phyloP scores from a whole-genome alignment of 2,888 invertebrate species.

The Blastobasis lacticolella region DNA sequence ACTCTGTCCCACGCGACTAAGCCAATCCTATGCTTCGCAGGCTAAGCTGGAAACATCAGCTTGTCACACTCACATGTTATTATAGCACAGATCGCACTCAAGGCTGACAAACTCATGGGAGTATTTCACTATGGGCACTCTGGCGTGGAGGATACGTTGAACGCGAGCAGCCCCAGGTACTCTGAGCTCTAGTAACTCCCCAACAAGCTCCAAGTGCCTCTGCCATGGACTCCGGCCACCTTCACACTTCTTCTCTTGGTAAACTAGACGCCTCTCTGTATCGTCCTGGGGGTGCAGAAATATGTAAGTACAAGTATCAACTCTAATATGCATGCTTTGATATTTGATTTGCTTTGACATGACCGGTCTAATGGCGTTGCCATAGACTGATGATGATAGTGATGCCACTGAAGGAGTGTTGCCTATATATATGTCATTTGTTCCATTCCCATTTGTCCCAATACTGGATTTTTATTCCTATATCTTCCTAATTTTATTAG shows the following conservation, averaged over 20 bases:
- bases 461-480: too few species aligned
- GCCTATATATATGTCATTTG: too few species aligned
- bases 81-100: constrained; percentile 89
- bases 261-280: constrained; percentile 39
- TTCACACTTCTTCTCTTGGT: constrained; percentile 44
- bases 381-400: too few species aligned
- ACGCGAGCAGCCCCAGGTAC: constrained; percentile 83
- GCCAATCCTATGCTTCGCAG: too few species aligned
- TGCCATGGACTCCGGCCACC: constrained; percentile 77
- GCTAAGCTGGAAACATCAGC: not conserved
- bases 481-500: too few species aligned
- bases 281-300: constrained; percentile 22
- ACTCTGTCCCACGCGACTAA: too few species aligned
- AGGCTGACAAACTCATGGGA: constrained; percentile 82
- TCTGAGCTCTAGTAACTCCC: constrained; percentile 81
- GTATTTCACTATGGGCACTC: constrained; percentile 93
- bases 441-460: too few species aligned
- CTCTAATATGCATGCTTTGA: too few species aligned
- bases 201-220: constrained; percentile 82
- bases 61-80: constrained; percentile 80
- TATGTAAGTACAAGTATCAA: too few species aligned
- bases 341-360: too few species aligned
- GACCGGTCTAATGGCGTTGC: too few species aligned
- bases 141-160: constrained; percentile 83
- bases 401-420: too few species aligned